Percentiles rank a stretch among this genome's conserved stretches.
phyloP scores from a whole-genome alignment of 2,888 invertebrate genomes.

The Philaethria dido region DNA sequence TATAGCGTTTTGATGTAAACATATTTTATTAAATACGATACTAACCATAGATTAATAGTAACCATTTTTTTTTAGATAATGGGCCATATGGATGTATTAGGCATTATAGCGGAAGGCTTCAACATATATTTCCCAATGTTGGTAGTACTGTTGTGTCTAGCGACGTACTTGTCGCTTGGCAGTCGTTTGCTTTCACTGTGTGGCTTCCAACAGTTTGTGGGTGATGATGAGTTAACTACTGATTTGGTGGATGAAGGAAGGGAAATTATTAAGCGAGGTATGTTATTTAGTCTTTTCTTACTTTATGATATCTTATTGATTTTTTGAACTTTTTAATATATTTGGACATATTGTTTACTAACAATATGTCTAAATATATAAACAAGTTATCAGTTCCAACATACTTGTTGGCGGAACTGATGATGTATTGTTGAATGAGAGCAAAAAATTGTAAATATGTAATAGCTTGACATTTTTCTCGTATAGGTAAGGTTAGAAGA shows the following conservation, averaged over 20 bases:
- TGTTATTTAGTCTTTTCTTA: constrained; percentile 38
- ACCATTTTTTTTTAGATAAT: constrained; percentile 87
- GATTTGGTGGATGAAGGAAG: constrained; percentile 97
- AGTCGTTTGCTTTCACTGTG: constrained; percentile 94
- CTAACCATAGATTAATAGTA: neutral
- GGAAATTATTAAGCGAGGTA: constrained; percentile 95
- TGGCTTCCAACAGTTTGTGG: constrained; percentile 98
- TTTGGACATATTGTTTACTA: too few species aligned
- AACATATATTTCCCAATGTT: constrained; percentile 99
- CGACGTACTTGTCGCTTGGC: constrained; percentile 97
- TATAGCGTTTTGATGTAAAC: too few species aligned
- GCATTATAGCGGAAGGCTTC: constrained; percentile 98
- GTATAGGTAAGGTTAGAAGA: too few species aligned
- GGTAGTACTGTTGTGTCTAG: constrained; percentile 94
- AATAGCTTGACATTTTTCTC: too few species aligned
- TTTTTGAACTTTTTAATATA: neutral
- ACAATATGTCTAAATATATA: too few species aligned
- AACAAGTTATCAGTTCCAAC: too few species aligned
- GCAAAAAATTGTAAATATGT: too few species aligned
- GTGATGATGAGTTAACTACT: constrained; percentile 96
- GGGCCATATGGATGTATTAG: constrained; percentile 99
- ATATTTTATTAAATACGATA: too few species aligned
- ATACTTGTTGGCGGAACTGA: too few species aligned
- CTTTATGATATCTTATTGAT: neutral
- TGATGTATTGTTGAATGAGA: too few species aligned